Conservation (phyloP, 2,888 invertebrate species). For the Drosophila rellima region DNA sequence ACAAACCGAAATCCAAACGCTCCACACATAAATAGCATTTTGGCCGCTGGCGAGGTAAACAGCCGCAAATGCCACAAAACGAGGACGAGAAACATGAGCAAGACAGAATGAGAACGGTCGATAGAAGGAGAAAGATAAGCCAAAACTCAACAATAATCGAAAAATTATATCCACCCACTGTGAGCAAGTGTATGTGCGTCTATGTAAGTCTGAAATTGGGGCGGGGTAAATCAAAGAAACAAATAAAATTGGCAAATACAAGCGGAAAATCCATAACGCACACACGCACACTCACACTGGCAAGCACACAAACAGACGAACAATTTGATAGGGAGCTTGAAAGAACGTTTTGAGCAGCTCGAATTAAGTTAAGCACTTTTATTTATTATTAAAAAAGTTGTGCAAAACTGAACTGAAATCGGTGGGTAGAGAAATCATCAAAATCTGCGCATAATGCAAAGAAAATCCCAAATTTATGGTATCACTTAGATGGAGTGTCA, state of each 20-base stretch:
- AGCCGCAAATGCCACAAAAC: constrained; percentile 70
- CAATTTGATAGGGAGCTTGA: constrained; percentile 1
- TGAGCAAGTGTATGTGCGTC: constrained; percentile 6
- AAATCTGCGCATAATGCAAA: constrained; percentile 79
- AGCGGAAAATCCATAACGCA: constrained; percentile 60
- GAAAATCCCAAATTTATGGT: constrained; percentile 80
- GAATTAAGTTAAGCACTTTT: constrained; percentile 82
- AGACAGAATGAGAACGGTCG: constrained; percentile 8
- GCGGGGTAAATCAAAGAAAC: constrained; percentile 70
- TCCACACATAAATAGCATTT: constrained; percentile 78
- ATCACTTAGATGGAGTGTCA: constrained; percentile 76
- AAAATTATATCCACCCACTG: constrained; percentile 69
- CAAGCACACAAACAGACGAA: constrained; percentile 11
- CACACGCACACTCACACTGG: constrained; percentile 23
- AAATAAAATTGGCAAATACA: constrained; percentile 75
- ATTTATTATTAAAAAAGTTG: constrained; percentile 83
- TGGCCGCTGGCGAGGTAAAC: constrained; percentile 77
- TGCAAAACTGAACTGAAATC: constrained; percentile 30
- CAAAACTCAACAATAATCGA: constrained; percentile 78
- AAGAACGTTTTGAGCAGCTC: constrained; percentile 62
- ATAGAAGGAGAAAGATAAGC: constrained; percentile 47
- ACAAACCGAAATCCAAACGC: constrained; percentile 34
- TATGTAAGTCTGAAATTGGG: constrained; percentile 6
- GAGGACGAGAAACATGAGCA: constrained; percentile 20
- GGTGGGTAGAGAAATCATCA: constrained; percentile 50